phyloP scores from a whole-genome alignment of 2,113 vertebrate genomes.

The Ctenodactylus gundi region DNA sequence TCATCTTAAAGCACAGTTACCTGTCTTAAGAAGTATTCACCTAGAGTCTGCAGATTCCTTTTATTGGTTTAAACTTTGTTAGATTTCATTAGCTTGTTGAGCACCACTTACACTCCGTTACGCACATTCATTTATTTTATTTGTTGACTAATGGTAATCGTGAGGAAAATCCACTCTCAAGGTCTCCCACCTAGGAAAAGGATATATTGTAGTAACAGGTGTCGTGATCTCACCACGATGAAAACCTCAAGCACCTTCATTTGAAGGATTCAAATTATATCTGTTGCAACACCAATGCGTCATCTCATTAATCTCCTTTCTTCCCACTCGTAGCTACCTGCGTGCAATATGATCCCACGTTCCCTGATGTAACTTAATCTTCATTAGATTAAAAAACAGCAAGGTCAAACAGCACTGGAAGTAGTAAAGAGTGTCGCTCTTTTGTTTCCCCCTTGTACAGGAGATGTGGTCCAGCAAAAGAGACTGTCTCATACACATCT shows the following conservation, averaged over 20 bases:
- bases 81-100: slow-evolving; percentile 40
- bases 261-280: slow-evolving; percentile 47
- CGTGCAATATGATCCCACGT: not conserved
- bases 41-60: slow-evolving; percentile 79
- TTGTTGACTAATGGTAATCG: slow-evolving; percentile 21
- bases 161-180: slow-evolving; percentile 30
- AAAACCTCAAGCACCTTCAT: slow-evolving; percentile 32
- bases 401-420: not conserved
- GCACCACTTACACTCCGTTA: not conserved
- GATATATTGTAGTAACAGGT: not conserved
- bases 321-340: slow-evolving; percentile 6
- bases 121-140: slow-evolving; percentile 30
- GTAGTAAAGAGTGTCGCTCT: not conserved
- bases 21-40: slow-evolving; percentile 67
- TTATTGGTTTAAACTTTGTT: slow-evolving; percentile 58
- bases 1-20: slow-evolving; percentile 70
- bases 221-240: slow-evolving; percentile 22
- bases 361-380: slow-evolving; percentile 38
- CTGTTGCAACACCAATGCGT: not conserved
- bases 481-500: not conserved
- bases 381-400: slow-evolving; percentile 28
- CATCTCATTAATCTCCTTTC: slow-evolving; percentile 30
- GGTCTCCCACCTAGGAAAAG: slow-evolving; percentile 2
- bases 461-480: slow-evolving; percentile 42
- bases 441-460: not conserved